Conservation (phyloP, 2,797 vertebrate genomes). For the Xenops minutus region DNA sequence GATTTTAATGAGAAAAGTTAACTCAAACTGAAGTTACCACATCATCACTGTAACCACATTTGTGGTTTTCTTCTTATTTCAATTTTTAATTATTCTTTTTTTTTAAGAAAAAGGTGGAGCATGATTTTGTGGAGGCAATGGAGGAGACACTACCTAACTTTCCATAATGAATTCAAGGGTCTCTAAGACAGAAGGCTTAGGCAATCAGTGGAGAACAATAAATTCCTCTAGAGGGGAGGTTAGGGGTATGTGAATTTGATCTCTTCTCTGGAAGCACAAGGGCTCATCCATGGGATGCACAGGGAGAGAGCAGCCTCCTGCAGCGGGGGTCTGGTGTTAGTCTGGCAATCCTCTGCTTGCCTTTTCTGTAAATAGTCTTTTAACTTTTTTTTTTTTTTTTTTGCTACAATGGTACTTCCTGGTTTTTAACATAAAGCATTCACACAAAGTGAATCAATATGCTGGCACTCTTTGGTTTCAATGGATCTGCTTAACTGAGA, state of each 20-base stretch:
- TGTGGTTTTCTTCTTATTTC: background rate
- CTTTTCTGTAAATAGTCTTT: background rate
- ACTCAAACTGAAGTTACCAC: background rate
- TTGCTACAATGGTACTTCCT: background rate
- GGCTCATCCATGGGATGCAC: background rate
- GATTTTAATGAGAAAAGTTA: background rate
- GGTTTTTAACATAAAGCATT: fast-evolving
- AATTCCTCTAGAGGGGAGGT: background rate
- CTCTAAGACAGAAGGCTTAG: background rate
- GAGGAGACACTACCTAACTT: background rate
- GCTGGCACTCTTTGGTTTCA: background rate
- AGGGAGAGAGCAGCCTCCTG: background rate
- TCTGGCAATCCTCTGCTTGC: background rate
- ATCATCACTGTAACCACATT: background rate
- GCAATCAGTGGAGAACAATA: background rate
- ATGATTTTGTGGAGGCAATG: background rate
- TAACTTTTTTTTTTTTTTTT: background rate
- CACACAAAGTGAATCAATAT: background rate
- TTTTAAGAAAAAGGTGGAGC: background rate
- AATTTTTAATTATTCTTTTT: background rate
- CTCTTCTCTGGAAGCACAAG: background rate
- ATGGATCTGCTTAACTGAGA: background rate
- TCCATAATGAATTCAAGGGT: background rate
- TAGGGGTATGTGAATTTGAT: background rate
- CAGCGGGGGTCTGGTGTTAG: background rate